Percentiles rank a stretch among this genome's conserved stretches.
Conservation (phyloP, 2,113 vertebrate genomes). For the Numida meleagris region DNA sequence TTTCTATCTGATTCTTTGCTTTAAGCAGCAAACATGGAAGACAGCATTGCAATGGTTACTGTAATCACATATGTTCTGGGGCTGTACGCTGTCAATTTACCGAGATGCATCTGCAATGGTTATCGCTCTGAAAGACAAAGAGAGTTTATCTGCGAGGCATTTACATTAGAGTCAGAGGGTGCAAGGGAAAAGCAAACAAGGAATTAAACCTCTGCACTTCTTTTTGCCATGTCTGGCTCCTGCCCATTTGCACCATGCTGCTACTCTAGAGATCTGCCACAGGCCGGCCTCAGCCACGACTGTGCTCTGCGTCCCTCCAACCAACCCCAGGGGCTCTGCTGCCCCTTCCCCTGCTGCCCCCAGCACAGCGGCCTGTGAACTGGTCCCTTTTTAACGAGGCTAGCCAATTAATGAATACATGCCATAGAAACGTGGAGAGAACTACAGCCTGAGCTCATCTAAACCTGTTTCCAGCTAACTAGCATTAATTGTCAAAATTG, state of each 20-base stretch:
- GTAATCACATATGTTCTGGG: neutral
- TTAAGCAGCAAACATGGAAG: neutral
- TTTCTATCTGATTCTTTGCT: neutral
- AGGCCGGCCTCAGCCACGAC: neutral
- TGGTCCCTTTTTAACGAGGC: neutral
- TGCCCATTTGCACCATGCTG: neutral
- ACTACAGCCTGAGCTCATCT: neutral
- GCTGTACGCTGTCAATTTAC: neutral
- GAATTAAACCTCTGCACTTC: fast-evolving
- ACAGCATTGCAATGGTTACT: neutral
- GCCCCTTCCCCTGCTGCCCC: fast-evolving
- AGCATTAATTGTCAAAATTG: neutral
- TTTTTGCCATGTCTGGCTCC: neutral
- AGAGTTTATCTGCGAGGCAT: neutral
- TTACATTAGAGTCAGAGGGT: neutral
- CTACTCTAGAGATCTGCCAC: neutral
- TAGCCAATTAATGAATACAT: neutral
- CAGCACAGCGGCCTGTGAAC: neutral
- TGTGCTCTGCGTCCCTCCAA: neutral
- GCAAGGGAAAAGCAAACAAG: neutral
- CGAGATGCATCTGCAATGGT: neutral
- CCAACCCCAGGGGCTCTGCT: neutral
- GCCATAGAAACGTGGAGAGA: neutral
- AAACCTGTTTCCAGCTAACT: neutral
- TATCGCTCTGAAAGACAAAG: neutral